phyloP scores from a whole-genome alignment of 2,888 invertebrate genomes.

The Yponomeuta evonymella region DNA sequence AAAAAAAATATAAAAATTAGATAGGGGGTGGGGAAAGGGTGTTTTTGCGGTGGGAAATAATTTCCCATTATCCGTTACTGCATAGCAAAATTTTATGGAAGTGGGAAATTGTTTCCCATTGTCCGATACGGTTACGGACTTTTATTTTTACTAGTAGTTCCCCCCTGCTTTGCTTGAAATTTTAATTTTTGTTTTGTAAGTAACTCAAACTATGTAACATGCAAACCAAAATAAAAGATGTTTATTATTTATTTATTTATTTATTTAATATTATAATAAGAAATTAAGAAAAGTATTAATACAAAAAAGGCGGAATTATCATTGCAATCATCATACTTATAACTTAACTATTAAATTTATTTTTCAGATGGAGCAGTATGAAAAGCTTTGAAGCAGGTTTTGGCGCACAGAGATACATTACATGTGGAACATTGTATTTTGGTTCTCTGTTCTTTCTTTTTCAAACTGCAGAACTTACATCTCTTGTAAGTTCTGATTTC shows the following conservation, averaged over 20 bases:
- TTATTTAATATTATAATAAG: neutral
- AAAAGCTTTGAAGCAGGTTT: conserved; percentile 14
- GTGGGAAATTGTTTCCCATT: conserved; percentile 1
- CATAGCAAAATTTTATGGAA: conserved; percentile 2
- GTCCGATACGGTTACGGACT: conserved; percentile 1
- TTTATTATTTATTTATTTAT: neutral
- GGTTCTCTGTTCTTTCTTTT: conserved; percentile 18
- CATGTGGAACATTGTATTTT: conserved; percentile 20
- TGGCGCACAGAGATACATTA: conserved; percentile 14
- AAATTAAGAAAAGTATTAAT: neutral
- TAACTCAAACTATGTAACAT: neutral
- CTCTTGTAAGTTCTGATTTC: conserved; percentile 20
- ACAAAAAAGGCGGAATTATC: conserved; percentile 5
- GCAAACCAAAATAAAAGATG: conserved; percentile 1
- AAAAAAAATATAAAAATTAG: neutral
- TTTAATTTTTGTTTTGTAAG: neutral
- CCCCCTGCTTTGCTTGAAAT: neutral
- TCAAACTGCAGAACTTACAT: conserved; percentile 22
- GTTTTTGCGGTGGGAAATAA: conserved; percentile 3
- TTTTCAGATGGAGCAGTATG: conserved; percentile 10
- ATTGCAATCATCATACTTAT: neutral
- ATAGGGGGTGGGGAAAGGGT: conserved; percentile 2
- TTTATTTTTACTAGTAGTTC: conserved; percentile 1
- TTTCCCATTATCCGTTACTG: conserved; percentile 1
- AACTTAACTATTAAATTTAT: conserved; percentile 5